phyloP scores from a whole-genome alignment of 1,140 invertebrate genomes.

The Coboldia fuscipes region DNA sequence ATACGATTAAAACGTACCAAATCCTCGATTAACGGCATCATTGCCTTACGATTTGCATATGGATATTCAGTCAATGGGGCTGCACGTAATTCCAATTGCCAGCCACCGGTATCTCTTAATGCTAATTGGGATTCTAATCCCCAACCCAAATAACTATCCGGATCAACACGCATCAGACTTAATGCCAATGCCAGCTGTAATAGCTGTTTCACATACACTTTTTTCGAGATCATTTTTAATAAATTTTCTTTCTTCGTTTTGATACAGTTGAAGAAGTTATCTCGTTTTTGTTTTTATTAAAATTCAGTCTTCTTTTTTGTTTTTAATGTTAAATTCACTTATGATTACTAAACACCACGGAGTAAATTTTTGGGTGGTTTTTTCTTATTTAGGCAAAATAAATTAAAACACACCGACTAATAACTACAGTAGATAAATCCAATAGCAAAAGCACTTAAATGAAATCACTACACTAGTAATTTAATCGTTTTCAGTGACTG shows the following conservation, averaged over 20 bases:
- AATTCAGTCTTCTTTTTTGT: slow-evolving; percentile 4
- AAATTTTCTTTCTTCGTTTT: no score
- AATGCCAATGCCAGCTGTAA: slow-evolving; percentile 50
- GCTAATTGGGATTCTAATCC: slow-evolving; percentile 23
- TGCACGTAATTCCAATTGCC: slow-evolving; percentile 30
- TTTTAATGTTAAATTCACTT: slow-evolving; percentile 3
- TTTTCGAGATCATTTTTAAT: slow-evolving; percentile 39
- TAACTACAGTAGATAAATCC: no score
- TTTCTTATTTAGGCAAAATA: no score
- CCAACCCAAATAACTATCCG: slow-evolving; percentile 31
- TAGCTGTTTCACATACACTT: slow-evolving; percentile 47
- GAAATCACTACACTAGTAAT: no score
- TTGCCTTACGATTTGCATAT: slow-evolving; percentile 45
- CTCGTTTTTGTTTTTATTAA: slow-evolving; percentile 1
- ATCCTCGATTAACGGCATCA: slow-evolving; percentile 37
- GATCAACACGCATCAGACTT: slow-evolving; percentile 47
- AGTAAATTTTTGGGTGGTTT: no score
- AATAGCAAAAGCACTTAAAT: no score
- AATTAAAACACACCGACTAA: no score
- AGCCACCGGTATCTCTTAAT: slow-evolving; percentile 30
- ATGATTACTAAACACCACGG: no score
- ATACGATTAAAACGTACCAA: slow-evolving; percentile 25
- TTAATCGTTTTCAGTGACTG: no score
- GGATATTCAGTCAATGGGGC: slow-evolving; percentile 30
- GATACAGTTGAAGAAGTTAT: slow-evolving; percentile 7